phyloP scores from a whole-genome alignment of 2,797 vertebrate genomes.

The Scleropages formosus region DNA sequence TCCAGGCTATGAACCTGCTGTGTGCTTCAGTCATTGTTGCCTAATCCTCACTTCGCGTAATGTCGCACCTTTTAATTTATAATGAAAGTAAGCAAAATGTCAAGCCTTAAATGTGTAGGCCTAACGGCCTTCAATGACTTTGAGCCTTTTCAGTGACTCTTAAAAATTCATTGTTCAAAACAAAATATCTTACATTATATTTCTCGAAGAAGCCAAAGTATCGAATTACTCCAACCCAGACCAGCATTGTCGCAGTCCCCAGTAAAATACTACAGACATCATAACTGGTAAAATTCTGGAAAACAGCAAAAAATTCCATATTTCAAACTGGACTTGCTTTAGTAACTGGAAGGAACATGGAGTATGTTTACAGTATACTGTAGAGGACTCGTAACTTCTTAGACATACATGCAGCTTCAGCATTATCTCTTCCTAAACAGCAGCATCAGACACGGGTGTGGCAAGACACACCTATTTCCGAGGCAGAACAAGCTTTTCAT shows the following conservation, averaged over 20 bases:
- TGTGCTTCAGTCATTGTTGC: too few species aligned
- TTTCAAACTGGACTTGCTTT: conserved; percentile 95
- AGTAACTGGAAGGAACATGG: conserved; percentile 61
- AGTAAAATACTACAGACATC: conserved; percentile 90
- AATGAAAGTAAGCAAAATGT: too few species aligned
- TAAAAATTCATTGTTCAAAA: conserved; percentile 17
- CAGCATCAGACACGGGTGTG: too few species aligned
- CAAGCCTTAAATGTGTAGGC: not conserved
- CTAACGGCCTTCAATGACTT: not conserved
- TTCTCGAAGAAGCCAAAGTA: conserved; percentile 94
- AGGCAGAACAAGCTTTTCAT: too few species aligned
- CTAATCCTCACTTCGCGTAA: too few species aligned
- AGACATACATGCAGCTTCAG: too few species aligned
- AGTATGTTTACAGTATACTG: not conserved
- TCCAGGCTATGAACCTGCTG: too few species aligned
- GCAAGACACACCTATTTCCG: too few species aligned
- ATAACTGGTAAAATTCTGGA: conserved; percentile 85
- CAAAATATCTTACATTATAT: conserved; percentile 82
- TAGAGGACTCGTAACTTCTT: too few species aligned
- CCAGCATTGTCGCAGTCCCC: conserved; percentile 87
- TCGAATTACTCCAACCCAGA: conserved; percentile 92
- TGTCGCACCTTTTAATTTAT: too few species aligned
- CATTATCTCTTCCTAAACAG: too few species aligned
- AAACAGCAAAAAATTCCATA: conserved; percentile 64
- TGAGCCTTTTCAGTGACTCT: not conserved